These are phyloP conservation scores for Bujurquina vittata DNA, from an alignment of 2,113 vertebrate genomes.

Conservation along the genomic window DNA sequence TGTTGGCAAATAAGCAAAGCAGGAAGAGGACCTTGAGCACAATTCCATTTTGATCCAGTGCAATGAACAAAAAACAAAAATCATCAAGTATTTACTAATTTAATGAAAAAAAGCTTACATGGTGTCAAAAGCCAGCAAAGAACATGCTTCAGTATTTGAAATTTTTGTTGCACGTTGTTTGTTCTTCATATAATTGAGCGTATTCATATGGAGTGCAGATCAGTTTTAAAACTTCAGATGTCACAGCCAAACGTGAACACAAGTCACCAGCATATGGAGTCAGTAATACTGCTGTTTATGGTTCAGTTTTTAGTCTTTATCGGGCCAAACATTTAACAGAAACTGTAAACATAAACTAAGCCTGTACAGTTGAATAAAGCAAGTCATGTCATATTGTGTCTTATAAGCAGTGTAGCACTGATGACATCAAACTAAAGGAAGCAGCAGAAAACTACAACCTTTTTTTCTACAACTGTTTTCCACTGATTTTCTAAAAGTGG, in stretches of 20 bases:
- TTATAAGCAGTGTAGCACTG: too few species aligned
- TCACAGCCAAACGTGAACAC: not conserved
- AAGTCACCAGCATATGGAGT: not conserved
- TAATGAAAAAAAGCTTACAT: not conserved
- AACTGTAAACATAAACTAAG: too few species aligned
- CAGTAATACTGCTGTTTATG: not conserved
- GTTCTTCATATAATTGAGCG: not conserved
- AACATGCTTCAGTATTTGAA: not conserved
- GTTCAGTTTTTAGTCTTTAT: too few species aligned
- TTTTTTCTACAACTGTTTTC: not conserved
- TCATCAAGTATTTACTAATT: not conserved
- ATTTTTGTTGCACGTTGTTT: not conserved
- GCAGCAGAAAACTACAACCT: not conserved
- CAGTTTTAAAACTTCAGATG: not conserved
- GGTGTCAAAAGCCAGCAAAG: slow-evolving; percentile 23
- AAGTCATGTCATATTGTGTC: too few species aligned
- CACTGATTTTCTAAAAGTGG: not conserved
- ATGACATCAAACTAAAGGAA: not conserved
- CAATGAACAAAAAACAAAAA: not conserved
- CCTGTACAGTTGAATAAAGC: too few species aligned
- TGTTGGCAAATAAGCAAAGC: not conserved
- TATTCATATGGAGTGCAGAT: not conserved
- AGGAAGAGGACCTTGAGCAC: not conserved
- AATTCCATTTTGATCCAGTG: not conserved
- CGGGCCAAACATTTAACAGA: too few species aligned